Percentiles rank a stretch among this genome's conserved stretches.
phyloP scores from a whole-genome alignment of 2,113 vertebrate species.

The Fregetta grallaria region DNA sequence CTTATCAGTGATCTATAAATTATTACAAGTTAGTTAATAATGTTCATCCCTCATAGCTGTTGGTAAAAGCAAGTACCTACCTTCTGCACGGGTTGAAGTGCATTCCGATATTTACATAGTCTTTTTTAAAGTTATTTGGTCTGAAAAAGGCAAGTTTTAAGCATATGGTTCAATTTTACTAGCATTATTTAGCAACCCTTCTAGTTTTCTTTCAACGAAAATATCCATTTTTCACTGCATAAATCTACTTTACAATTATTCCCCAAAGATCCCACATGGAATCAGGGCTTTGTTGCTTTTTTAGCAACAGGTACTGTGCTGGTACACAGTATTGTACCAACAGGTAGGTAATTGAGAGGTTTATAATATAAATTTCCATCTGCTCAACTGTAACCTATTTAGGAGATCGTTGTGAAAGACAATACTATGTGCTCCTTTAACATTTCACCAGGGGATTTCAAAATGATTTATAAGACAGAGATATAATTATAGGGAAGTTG shows the following conservation, averaged over 20 bases:
- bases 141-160: neutral
- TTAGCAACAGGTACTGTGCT: too few relatives aligned
- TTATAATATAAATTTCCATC: neutral
- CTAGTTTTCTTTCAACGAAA: neutral
- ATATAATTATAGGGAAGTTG: neutral
- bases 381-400: neutral
- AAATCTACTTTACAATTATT: neutral
- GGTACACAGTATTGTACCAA: neutral
- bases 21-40: neutral
- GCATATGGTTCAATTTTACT: neutral
- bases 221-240: neutral
- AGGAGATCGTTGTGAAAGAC: neutral
- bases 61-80: neutral
- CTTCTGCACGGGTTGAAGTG: neutral
- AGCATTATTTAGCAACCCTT: neutral
- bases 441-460: neutral
- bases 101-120: neutral
- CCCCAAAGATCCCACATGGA: neutral
- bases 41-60: neutral
- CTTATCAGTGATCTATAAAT: neutral
- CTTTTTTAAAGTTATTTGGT: neutral
- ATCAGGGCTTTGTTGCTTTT: neutral
- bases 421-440: neutral
- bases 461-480: neutral
- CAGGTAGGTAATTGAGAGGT: neutral